phyloP scores from a whole-genome alignment of 2,797 vertebrate species.

The Oreonectes daqikongensis region DNA sequence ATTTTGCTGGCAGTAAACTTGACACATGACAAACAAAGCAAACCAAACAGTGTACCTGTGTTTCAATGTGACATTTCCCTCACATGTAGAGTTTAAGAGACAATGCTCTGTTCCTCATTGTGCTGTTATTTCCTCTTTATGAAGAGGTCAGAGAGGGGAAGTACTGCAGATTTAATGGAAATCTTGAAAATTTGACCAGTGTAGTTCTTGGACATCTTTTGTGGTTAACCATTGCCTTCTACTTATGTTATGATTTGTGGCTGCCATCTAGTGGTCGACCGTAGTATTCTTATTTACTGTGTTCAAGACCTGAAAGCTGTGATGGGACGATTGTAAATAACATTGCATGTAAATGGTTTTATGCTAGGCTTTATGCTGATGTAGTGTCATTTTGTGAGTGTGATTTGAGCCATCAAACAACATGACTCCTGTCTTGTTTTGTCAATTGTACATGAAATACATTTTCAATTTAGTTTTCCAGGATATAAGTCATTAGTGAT shows the following conservation, averaged over 20 bases:
- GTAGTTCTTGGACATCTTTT: neutral
- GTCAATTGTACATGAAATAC: too few species aligned
- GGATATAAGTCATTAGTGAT: too few species aligned
- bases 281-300: neutral
- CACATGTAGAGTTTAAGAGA: slow-evolving; percentile 1
- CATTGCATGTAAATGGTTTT: neutral
- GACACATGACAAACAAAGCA: slow-evolving; percentile 7
- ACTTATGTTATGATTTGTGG: neutral
- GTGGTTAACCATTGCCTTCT: neutral
- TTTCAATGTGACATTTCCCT: slow-evolving; percentile 16
- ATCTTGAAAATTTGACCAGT: neutral
- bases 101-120: slow-evolving; percentile 4
- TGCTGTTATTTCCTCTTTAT: slow-evolving; percentile 22
- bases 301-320: neutral
- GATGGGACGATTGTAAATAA: neutral
- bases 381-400: neutral
- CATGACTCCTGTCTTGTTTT: too few species aligned
- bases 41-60: slow-evolving; percentile 1
- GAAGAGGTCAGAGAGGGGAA: slow-evolving; percentile 6
- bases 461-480: too few species aligned
- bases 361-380: neutral
- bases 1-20: neutral
- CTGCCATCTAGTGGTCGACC: slow-evolving; percentile 22
- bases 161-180: neutral
- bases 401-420: too few species aligned